phyloP scores from a whole-genome alignment of 2,888 invertebrate species.

The Leucophora obtusa region DNA sequence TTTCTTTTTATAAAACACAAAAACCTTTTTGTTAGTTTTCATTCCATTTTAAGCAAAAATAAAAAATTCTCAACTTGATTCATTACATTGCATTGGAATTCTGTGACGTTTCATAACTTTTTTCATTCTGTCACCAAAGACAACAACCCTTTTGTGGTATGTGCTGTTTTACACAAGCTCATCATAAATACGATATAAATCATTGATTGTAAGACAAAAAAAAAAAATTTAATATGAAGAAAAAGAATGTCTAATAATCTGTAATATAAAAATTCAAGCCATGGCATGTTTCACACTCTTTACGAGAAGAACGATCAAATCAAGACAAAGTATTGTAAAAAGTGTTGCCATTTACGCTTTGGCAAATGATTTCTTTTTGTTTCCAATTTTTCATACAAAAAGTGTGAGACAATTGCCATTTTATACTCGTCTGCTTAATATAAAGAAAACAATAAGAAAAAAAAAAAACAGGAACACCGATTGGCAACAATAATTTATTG shows the following conservation, averaged over 20 bases:
- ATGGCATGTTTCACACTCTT: conserved; percentile 64
- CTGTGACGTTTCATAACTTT: conserved; percentile 41
- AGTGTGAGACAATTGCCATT: conserved; percentile 63
- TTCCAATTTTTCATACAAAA: conserved; percentile 19
- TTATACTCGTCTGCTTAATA: conserved; percentile 46
- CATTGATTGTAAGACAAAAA: conserved; percentile 50
- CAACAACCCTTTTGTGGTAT: conserved; percentile 64
- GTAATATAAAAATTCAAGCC: conserved; percentile 62
- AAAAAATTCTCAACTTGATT: conserved; percentile 52
- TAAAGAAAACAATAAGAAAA: background rate
- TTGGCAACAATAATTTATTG: conserved; percentile 62
- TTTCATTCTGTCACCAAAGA: conserved; percentile 39
- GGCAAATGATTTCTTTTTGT: conserved; percentile 16
- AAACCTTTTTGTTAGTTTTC: conserved; percentile 20
- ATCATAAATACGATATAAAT: conserved; percentile 63
- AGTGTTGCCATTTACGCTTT: conserved; percentile 61
- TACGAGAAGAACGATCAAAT: conserved; percentile 34
- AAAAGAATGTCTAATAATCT: conserved; percentile 62
- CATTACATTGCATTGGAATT: conserved; percentile 61
- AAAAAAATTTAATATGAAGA: conserved; percentile 11
- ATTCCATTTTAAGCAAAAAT: conserved; percentile 46
- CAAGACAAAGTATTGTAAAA: conserved; percentile 43
- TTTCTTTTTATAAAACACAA: conserved; percentile 11
- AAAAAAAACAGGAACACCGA: conserved; percentile 28
- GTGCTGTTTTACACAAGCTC: conserved; percentile 51